Conservation (phyloP, 1,140 invertebrate genomes). For the Tetramorium simillimum region DNA sequence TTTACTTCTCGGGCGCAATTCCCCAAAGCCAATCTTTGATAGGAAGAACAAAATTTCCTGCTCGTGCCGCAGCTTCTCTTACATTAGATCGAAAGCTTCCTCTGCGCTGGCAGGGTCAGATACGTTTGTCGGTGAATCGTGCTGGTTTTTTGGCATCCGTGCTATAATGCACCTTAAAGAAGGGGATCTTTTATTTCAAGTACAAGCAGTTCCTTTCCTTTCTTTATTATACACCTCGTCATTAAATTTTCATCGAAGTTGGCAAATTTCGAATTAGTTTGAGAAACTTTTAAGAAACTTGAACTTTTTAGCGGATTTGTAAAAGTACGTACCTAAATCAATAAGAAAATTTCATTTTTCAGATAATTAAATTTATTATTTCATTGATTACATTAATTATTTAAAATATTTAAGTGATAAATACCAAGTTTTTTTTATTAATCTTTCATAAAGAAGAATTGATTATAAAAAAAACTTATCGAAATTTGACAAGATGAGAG, state of each 20-base stretch:
- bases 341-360: background rate
- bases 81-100: background rate
- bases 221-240: background rate
- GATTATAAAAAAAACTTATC: background rate
- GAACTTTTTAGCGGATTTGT: background rate
- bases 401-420: background rate
- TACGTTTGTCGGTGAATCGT: conserved; percentile 30
- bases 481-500: background rate
- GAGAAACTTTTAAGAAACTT: background rate
- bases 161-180: background rate
- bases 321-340: background rate
- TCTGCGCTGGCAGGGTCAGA: background rate
- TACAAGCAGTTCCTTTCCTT: too few species aligned
- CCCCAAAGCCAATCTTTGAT: conserved; percentile 48
- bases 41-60: conserved; percentile 55
- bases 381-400: background rate
- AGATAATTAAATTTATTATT: background rate
- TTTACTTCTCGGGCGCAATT: conserved; percentile 48
- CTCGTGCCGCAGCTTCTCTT: conserved; percentile 19
- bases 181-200: background rate
- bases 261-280: background rate
- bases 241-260: background rate
- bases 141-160: conserved; percentile 21
- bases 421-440: background rate
- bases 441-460: background rate